These are phyloP conservation scores for Drosophila nr. medialis DNA, from an alignment of 2,888 invertebrate genomes.

Conservation along the genomic window DNA sequence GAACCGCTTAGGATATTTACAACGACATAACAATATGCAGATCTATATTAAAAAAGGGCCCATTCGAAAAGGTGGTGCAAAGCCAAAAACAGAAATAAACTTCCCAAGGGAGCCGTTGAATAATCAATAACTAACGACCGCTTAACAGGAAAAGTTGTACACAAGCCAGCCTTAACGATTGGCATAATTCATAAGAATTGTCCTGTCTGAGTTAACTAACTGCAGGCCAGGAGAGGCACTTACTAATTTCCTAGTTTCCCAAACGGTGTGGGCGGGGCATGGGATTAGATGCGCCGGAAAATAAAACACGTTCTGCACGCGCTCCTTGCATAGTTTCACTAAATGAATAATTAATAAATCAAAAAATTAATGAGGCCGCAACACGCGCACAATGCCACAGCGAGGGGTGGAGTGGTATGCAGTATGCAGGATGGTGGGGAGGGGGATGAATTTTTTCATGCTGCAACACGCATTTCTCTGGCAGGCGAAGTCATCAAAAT, in stretches of 20 bases:
- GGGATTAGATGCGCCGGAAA: not conserved
- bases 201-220: slow-evolving; percentile 1
- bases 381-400: slow-evolving; percentile 53
- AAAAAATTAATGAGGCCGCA: slow-evolving; percentile 80
- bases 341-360: slow-evolving; percentile 80
- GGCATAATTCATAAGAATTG: slow-evolving; percentile 22
- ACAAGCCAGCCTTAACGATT: not conserved
- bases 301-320: slow-evolving; percentile 40
- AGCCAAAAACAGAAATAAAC: not conserved
- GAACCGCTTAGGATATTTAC: not conserved
- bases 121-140: slow-evolving; percentile 14
- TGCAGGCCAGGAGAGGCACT: slow-evolving; percentile 15
- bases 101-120: slow-evolving; percentile 9
- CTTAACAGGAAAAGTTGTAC: slow-evolving; percentile 13
- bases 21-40: not conserved
- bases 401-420: not conserved
- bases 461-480: slow-evolving; percentile 51
- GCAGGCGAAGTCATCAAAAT: slow-evolving; percentile 58
- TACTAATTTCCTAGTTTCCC: slow-evolving; percentile 12
- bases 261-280: not conserved
- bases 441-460: slow-evolving; percentile 7
- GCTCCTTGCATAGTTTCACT: slow-evolving; percentile 46
- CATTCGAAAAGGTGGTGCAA: not conserved
- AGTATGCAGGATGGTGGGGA: not conserved
- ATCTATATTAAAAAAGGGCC: not conserved